Percentiles rank a stretch among this genome's conserved stretches.
Evolutionary conservation across 2,113 vertebrate species (phyloP).

Genomic region (Rhizomys pruinosus): DNA sequence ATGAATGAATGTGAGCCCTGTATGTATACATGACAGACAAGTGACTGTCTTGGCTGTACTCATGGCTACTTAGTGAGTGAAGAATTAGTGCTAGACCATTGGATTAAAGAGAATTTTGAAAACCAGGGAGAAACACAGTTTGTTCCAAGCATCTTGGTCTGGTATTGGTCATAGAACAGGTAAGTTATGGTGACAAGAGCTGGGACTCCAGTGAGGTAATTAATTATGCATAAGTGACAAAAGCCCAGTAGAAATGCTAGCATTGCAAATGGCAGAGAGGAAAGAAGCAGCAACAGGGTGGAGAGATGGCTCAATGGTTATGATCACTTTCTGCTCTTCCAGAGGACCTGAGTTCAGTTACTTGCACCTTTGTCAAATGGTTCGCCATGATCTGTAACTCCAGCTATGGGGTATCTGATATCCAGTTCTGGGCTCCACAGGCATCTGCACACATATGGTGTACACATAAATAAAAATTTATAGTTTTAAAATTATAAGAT

Average conservation of each 20-base stretch:
- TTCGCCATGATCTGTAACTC: no score
- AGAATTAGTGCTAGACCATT: not conserved
- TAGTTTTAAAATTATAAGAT: not conserved
- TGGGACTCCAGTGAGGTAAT: not conserved
- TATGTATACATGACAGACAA: not conserved
- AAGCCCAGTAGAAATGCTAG: not conserved
- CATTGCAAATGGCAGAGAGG: not conserved
- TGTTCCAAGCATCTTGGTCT: not conserved
- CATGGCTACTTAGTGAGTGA: not conserved
- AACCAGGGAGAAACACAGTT: not conserved
- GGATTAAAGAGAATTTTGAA: conserved; percentile 41
- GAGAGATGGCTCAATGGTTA: no score
- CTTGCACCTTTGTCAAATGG: no score
- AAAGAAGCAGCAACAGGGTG: no score
- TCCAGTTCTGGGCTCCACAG: no score
- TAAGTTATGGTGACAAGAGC: not conserved
- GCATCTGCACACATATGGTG: no score
- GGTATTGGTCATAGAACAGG: not conserved
- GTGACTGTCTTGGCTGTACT: not conserved
- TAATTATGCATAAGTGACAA: not conserved
- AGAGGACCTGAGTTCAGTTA: no score
- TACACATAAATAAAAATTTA: not conserved
- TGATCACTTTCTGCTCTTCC: no score
- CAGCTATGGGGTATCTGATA: no score
- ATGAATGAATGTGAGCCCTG: not conserved